phyloP scores from a whole-genome alignment of 2,797 vertebrate species.

The Florisuga fusca region DNA sequence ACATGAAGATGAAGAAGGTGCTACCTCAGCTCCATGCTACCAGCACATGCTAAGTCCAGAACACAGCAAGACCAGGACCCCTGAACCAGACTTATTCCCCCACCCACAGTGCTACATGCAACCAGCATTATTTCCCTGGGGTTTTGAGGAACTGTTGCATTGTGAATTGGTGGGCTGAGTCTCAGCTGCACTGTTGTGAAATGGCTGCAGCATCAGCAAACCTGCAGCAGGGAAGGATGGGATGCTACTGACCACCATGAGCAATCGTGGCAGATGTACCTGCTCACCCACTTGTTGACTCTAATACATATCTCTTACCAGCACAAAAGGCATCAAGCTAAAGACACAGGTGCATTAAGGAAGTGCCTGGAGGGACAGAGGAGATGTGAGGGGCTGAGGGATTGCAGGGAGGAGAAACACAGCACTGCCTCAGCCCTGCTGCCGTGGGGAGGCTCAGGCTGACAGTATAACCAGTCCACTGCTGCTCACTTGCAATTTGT shows the following conservation, averaged over 20 bases:
- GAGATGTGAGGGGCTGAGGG: not conserved
- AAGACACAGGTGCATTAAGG: not conserved
- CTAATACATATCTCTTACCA: not conserved
- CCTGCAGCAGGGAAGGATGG: not conserved
- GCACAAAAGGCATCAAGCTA: not conserved
- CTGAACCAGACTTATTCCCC: not conserved
- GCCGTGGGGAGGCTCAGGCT: not conserved
- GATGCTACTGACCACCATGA: not conserved
- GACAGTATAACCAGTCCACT: not conserved
- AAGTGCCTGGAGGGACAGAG: accelerated
- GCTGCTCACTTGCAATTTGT: not conserved
- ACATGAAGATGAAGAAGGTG: not conserved
- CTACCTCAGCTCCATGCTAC: not conserved
- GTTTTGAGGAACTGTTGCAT: not conserved
- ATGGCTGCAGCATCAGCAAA: not conserved
- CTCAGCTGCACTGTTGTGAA: not conserved
- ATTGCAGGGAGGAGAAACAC: not conserved
- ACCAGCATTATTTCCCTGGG: not conserved
- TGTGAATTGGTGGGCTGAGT: not conserved
- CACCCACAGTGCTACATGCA: not conserved
- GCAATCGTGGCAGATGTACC: accelerated
- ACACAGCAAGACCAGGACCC: not conserved
- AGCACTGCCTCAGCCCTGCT: not conserved
- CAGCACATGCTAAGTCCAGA: not conserved
- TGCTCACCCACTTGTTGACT: not conserved